A percentile compares a stretch with the other conserved stretches of the same genome.
phyloP scores from a whole-genome alignment of 1,140 invertebrate genomes.

The Paraescarpia echinospica region DNA sequence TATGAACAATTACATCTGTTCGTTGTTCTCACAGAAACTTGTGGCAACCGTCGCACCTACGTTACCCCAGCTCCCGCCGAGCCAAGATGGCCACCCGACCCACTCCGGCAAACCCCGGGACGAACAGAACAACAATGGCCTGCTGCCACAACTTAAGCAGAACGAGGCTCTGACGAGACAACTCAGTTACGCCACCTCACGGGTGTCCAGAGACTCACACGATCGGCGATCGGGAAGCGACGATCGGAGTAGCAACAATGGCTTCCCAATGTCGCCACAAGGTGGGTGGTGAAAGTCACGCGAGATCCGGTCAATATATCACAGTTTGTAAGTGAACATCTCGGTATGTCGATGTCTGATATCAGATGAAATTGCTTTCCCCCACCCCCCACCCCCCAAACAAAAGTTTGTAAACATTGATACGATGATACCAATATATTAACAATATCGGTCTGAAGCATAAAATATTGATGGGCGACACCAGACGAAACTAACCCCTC shows the following conservation, averaged over 20 bases:
- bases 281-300: conserved; percentile 32
- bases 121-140: conserved; percentile 33
- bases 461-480: no score
- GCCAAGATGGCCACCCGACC: conserved; percentile 30
- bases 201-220: conserved; percentile 27
- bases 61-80: conserved; percentile 38
- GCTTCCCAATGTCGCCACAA: conserved; percentile 47
- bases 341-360: no score
- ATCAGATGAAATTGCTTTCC: no score
- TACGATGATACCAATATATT: no score
- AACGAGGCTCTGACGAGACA: conserved; percentile 32
- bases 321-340: neutral
- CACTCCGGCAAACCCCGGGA: conserved; percentile 35
- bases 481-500: no score
- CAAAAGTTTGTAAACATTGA: no score
- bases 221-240: conserved; percentile 31
- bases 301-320: neutral
- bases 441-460: no score
- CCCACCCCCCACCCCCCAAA: no score
- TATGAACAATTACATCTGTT: neutral
- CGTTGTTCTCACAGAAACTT: conserved; percentile 35
- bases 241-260: conserved; percentile 47
- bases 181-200: neutral
- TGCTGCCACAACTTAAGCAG: conserved; percentile 45
- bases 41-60: conserved; percentile 47